These are phyloP conservation scores for Heterodera filipjevi DNA, from an alignment of 2,888 invertebrate species.

Conservation along the genomic window DNA sequence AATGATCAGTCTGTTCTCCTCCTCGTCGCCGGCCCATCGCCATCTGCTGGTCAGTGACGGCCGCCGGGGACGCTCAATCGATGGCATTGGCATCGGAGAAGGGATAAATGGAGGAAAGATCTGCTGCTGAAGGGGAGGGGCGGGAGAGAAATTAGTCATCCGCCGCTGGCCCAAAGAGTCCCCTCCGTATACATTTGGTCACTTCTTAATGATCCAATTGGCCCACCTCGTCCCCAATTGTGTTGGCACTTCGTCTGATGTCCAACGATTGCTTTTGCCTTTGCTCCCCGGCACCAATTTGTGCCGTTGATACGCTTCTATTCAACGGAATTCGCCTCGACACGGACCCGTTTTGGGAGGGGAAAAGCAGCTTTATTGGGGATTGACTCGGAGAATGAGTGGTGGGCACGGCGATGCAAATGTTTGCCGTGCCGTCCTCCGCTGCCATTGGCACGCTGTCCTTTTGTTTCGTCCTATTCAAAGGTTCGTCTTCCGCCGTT, in stretches of 20 bases:
- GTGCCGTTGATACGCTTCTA: constrained; percentile 3
- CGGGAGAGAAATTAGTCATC: background rate
- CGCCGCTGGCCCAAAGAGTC: background rate
- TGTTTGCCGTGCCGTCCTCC: background rate
- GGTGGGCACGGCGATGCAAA: constrained; percentile 2
- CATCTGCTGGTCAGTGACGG: background rate
- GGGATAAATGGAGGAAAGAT: constrained; percentile 37
- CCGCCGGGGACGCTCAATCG: constrained; percentile 5
- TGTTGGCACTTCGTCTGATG: constrained; percentile 2
- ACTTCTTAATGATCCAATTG: background rate
- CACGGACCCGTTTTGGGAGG: constrained; percentile 4
- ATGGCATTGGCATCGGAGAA: constrained; percentile 42
- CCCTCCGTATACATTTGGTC: background rate
- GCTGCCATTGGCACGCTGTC: background rate
- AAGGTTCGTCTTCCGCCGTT: background rate
- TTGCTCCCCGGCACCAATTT: constrained; percentile 1
- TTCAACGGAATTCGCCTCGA: background rate
- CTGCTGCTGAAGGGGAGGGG: constrained; percentile 17
- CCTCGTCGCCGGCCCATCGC: background rate
- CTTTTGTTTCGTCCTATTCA: background rate
- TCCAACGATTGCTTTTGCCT: background rate
- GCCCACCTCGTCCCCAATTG: background rate
- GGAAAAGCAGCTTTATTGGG: background rate
- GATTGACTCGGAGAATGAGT: background rate
- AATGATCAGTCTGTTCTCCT: constrained; percentile 36